A percentile compares a stretch with the other conserved stretches of the same genome.
phyloP scores from a whole-genome alignment of 2,113 vertebrate species.

The Phoenicopterus ruber region DNA sequence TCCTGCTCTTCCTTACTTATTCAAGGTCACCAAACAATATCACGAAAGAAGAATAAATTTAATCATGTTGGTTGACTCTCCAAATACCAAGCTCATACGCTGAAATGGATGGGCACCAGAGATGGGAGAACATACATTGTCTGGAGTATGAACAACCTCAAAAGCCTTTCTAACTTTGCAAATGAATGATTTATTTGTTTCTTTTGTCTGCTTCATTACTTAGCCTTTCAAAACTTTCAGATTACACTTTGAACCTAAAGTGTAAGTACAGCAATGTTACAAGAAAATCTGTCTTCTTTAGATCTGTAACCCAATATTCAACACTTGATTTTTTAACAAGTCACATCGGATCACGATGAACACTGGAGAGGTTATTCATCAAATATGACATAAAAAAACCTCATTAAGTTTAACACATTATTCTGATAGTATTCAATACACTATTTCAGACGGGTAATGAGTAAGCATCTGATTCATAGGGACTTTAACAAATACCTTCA shows the following conservation, averaged over 20 bases:
- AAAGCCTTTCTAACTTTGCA: background rate
- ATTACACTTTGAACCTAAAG: background rate
- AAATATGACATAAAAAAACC: background rate
- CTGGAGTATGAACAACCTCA: background rate
- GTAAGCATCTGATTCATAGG: background rate
- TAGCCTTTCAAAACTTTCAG: background rate
- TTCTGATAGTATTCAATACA: background rate
- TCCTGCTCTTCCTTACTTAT: background rate
- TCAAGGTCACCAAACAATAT: background rate
- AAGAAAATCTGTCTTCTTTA: background rate
- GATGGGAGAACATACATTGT: background rate
- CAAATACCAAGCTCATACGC: background rate
- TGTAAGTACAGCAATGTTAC: background rate
- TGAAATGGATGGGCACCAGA: background rate
- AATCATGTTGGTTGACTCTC: background rate
- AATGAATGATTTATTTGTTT: background rate
- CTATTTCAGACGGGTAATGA: background rate
- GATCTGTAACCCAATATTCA: background rate
- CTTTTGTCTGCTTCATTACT: background rate
- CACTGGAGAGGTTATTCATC: background rate
- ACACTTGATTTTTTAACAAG: background rate
- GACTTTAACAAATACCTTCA: background rate
- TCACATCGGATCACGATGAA: background rate
- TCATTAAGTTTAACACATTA: background rate
- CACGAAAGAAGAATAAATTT: background rate